Evolutionary conservation across 2,797 vertebrate genomes (phyloP).

Genomic region (Pipistrellus pipistrellus): DNA sequence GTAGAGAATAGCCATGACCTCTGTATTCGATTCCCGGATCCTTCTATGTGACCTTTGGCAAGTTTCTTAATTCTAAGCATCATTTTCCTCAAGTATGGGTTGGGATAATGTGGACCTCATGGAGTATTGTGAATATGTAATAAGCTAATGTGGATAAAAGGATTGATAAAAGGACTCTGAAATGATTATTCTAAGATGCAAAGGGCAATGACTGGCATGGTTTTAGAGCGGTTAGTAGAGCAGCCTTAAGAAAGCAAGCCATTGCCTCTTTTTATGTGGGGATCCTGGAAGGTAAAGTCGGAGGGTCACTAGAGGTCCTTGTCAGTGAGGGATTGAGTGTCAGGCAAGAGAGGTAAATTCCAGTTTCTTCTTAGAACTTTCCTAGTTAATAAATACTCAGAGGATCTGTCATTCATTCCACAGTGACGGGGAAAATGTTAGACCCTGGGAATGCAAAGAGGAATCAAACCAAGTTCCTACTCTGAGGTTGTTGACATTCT

Average conservation of each 20-base stretch:
- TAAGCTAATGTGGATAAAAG: constrained; percentile 20
- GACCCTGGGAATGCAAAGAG: neutral
- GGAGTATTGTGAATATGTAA: neutral
- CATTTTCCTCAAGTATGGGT: constrained; percentile 36
- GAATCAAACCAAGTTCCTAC: neutral
- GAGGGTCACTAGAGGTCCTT: neutral
- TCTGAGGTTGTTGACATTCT: constrained; percentile 5
- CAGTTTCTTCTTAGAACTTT: constrained; percentile 36
- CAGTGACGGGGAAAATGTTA: constrained; percentile 36
- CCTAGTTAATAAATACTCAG: constrained; percentile 39
- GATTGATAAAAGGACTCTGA: neutral
- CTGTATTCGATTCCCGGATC: neutral
- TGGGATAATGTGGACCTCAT: neutral
- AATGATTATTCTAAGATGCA: neutral
- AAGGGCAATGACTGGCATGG: neutral
- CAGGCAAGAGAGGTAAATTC: neutral
- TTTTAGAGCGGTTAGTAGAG: constrained; percentile 17
- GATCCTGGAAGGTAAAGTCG: neutral
- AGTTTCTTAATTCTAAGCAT: constrained; percentile 40
- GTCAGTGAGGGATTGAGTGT: neutral
- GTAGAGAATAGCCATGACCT: neutral
- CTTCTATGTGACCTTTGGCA: neutral
- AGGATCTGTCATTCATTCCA: neutral
- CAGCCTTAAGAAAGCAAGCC: neutral
- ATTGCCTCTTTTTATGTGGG: constrained; percentile 34